Base-by-base conservation (phyloP, 2,797 vertebrate species). In the Pampus argenteus region DNA sequence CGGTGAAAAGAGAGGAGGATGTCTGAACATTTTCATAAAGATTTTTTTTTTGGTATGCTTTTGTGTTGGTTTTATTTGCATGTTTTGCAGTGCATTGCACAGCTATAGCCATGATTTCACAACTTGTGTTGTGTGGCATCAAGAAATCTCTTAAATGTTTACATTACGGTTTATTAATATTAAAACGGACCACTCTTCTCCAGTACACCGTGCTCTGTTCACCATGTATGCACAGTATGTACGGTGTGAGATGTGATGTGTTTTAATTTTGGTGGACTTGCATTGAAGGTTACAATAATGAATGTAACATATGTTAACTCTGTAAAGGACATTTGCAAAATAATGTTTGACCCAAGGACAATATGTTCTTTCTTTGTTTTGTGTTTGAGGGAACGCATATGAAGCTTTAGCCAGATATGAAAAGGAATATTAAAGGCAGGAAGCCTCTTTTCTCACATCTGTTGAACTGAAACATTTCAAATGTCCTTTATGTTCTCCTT, bases 1-100 rank as follows among this genome's bases (percentile, higher is more conserved):
- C 50, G 34, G 8, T 36, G 20, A 40, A 58, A 44, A 67, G 26
- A 58, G 45, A 36, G 42, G 49, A 28, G 60, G 58, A 52, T 20
- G 48, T 66, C 52, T 51, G 42, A 66, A 64, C 60, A 57, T 26
- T 18, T 3, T 40, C 29, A 70, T 71, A 44, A 72, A 66, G 13
- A 2, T 22, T 10, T n/a, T 44, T 25, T 6, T 25, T 34, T 44
- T 20, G 5, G 5, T 66, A 20, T 23, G 15, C 22, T 49, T 14
- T 59, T 48, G 3, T 25, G 0, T 25, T 2, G 3, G 26, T 11
- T 55, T 26, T 61, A 7, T 60, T 74, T 50, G 22, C 9, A 26
- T 51, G 2, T 45, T 28, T 52, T 66, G 10, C 20, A 26, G 10
- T 11, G 13, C 20, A 26, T 8, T 11, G 13, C 11, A 18, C 14